Evolutionary conservation across 2,797 vertebrate genomes (phyloP), one percentile per base, ranked within the genome.

Genomic region (Poecilia picta): DNA sequence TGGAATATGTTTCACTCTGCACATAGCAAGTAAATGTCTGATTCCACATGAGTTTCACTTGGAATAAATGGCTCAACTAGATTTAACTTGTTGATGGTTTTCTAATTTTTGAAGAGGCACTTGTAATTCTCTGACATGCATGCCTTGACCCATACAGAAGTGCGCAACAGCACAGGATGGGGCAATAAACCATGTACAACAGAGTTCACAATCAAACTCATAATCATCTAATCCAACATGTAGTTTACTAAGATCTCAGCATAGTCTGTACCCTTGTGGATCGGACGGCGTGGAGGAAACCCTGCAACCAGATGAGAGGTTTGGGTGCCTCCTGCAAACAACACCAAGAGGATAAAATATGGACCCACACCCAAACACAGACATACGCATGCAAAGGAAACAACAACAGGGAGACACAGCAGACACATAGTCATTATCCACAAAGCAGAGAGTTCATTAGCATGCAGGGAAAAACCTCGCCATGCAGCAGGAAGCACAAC

Each of bases 211-310:
- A 53, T 39, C 78, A 75, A 81, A 57, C 87, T 81, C 41, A 76
- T 81, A 43, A 74, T 76, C 5, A 25, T 86, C 80, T 84, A 66
- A 78, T 84, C 73, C 87, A 73, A 75, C 78, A 86, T 77, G 74
- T 41, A 70, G 20, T 75, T 66, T n/a, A 55, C 88, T 91, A 81
- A 71, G 53, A 86, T 88, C 82, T 85, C 89, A 91, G 84, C 84
- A 85, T 92, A 91, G 82, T 94, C 91, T 95, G 94, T 97, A 96
- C 96, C 96, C 95, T 95, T 94, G 91, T 92, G 94, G 92, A 93
- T 92, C 39, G 93, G 93, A 93, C 88, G 94, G 85, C 73, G 92
- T 79, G 94, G 93, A 94, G 91, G 93, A 89, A 83, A 82, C 94
- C 81, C 92, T 92, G 91, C 91, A 90, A 92, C 95, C 94, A 95